These are phyloP conservation scores for Aphidius gifuensis DNA, from an alignment of 1,140 invertebrate genomes.

Conservation along the genomic window DNA sequence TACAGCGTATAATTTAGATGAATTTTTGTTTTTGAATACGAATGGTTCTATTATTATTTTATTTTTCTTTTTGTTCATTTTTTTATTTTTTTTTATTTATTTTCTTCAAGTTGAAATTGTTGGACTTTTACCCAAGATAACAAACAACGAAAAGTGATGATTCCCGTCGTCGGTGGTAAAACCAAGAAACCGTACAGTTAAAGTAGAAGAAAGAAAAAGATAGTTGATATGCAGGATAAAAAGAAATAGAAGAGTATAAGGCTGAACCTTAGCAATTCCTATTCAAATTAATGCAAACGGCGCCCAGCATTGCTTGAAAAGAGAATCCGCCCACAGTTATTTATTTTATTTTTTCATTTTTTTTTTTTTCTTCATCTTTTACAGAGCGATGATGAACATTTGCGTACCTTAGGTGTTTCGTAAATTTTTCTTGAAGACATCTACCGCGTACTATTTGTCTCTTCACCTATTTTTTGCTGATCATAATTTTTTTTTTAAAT, in stretches of 20 bases:
- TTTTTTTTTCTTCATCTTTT: conserved; percentile 11
- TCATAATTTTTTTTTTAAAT: no score
- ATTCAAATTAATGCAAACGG: conserved; percentile 46
- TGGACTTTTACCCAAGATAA: neutral
- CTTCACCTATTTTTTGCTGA: no score
- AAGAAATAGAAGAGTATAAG: no score
- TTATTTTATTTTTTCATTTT: conserved; percentile 15
- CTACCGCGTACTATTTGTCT: neutral
- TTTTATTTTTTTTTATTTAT: no score
- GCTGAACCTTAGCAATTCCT: conserved; percentile 33
- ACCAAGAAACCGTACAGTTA: neutral
- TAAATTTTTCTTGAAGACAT: conserved; percentile 10
- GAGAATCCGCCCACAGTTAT: conserved; percentile 34
- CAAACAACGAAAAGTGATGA: conserved; percentile 35
- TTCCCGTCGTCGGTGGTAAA: conserved; percentile 1
- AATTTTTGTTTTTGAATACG: no score
- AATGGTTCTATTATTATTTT: no score
- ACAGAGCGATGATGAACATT: conserved; percentile 30
- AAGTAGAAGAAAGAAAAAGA: conserved; percentile 9
- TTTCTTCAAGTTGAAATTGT: no score
- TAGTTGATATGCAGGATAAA: no score
- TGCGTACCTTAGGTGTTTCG: conserved; percentile 24
- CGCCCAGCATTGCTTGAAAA: conserved; percentile 29
- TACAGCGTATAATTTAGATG: no score
- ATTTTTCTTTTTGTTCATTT: neutral